Percentiles rank a stretch among this genome's conserved stretches.
Conservation (phyloP, 2,797 vertebrate species). For the Phoebastria nigripes region DNA sequence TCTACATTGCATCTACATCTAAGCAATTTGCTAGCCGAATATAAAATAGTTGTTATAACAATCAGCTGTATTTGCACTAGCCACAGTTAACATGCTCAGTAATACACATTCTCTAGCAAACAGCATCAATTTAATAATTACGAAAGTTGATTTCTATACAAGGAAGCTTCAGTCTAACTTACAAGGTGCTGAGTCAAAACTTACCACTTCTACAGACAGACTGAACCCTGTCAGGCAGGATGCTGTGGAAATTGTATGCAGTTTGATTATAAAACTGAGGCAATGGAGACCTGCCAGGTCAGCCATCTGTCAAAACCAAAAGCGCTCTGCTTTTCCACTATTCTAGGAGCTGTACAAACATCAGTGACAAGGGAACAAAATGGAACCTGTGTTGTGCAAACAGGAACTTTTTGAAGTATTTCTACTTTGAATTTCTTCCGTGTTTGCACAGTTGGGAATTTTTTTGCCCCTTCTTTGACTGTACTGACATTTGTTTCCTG, state of each 20-base stretch:
- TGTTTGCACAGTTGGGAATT: slow-evolving; percentile 71
- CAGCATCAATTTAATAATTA: neutral
- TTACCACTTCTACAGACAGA: slow-evolving; percentile 27
- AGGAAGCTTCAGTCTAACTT: slow-evolving; percentile 34
- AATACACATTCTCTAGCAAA: neutral
- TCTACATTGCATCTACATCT: neutral
- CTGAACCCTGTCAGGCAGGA: slow-evolving; percentile 55
- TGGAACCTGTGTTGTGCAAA: slow-evolving; percentile 68
- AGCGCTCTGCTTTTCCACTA: slow-evolving; percentile 51
- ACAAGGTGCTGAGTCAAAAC: slow-evolving; percentile 45
- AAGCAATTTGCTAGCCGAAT: neutral
- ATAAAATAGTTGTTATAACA: neutral
- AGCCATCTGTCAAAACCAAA: slow-evolving; percentile 75
- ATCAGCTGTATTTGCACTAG: neutral
- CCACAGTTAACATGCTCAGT: neutral
- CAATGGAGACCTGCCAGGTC: slow-evolving; percentile 62
- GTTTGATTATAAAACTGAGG: slow-evolving; percentile 64
- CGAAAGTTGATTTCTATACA: slow-evolving; percentile 17
- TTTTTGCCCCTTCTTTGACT: slow-evolving; percentile 63
- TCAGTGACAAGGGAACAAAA: slow-evolving; percentile 59
- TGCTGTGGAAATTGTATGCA: slow-evolving; percentile 58
- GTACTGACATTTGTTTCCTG: slow-evolving; percentile 66
- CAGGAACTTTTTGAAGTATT: slow-evolving; percentile 74
- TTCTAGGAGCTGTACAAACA: slow-evolving; percentile 70
- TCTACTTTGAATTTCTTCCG: slow-evolving; percentile 73